Evolutionary conservation across 2,888 invertebrate genomes (phyloP), one percentile per base, ranked within the genome.

Genomic region (Lypha dubia): DNA sequence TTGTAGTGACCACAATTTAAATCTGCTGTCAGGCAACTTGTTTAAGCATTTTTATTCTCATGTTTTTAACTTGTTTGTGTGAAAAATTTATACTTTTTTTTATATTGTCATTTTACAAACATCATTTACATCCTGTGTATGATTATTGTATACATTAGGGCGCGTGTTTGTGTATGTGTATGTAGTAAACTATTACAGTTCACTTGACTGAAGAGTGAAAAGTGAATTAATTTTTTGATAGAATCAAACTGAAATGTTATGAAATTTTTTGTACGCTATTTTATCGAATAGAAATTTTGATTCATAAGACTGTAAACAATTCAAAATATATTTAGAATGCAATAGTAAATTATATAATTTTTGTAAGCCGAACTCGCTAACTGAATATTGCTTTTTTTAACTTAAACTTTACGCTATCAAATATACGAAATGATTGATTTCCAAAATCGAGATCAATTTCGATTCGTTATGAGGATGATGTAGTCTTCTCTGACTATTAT

Each of bases 151-250:
- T 35, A 32, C 32, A 32, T n/a, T 0, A 22, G 13, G 22, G 56
- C 13, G 15, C 49, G 22, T 58, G 17, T 44, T n/a, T 68, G 60
- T 51, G 11, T 17, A 20, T 41, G 28, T 46, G 7, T 79, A 73
- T 84, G 28, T 63, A 77, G 81, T 84, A 84, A 84, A 81, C 63
- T 74, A 73, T 84, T 81, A 81, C 84, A 84, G 77, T 81, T 77
- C 68, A 81, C 73, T 84, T 84, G 77, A 81, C 77, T 81, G 84
- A 84, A 81, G 81, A 80, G 76, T 80, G 80, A 84, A 81, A 81
- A 84, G 81, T 81, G 84, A 84, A 84, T 81, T 84, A 84, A 81
- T 81, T 81, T 81, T 84, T 46, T 74, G 56, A 81, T 68, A 81
- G 32, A 70, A 71, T 80, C 58, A 60, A 70, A 63, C 44, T 74